Evolutionary conservation across 2,888 invertebrate species (phyloP).

Genomic region (Pyrrhosoma nymphula): DNA sequence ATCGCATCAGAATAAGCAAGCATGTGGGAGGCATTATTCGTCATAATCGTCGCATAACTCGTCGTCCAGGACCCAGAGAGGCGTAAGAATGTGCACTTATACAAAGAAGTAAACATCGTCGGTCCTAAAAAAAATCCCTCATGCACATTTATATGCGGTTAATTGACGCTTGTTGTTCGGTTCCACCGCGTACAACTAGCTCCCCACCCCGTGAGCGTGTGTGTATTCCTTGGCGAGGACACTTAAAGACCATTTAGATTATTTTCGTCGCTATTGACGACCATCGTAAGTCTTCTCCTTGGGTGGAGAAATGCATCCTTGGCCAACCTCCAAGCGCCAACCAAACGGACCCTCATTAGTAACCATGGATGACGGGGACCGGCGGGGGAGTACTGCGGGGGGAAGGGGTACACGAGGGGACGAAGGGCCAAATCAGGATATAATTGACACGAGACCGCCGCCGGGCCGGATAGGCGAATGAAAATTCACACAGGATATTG

Average conservation of each 20-base stretch:
- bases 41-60: too few relatives aligned
- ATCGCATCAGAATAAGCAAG: neutral
- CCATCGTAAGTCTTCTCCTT: neutral
- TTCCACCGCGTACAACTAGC: neutral
- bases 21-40: neutral
- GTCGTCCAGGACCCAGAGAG: neutral
- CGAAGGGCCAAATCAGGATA: conserved; percentile 28
- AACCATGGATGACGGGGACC: conserved; percentile 14
- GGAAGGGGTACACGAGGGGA: conserved; percentile 3
- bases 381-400: neutral
- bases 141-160: neutral
- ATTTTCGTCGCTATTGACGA: conserved; percentile 58
- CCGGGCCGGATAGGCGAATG: neutral
- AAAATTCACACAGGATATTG: conserved; percentile 18
- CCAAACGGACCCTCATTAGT: conserved; percentile 45
- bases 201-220: neutral
- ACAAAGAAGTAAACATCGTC: neutral
- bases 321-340: neutral
- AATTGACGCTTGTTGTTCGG: neutral
- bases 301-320: conserved; percentile 55
- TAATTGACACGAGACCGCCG: conserved; percentile 29
- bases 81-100: neutral
- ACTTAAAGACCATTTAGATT: conserved; percentile 48
- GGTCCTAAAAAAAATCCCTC: neutral
- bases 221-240: conserved; percentile 51